Evolutionary conservation across 2,113 vertebrate genomes (phyloP), one percentile per base, ranked within the genome.

Genomic region (Lepus europaeus): DNA sequence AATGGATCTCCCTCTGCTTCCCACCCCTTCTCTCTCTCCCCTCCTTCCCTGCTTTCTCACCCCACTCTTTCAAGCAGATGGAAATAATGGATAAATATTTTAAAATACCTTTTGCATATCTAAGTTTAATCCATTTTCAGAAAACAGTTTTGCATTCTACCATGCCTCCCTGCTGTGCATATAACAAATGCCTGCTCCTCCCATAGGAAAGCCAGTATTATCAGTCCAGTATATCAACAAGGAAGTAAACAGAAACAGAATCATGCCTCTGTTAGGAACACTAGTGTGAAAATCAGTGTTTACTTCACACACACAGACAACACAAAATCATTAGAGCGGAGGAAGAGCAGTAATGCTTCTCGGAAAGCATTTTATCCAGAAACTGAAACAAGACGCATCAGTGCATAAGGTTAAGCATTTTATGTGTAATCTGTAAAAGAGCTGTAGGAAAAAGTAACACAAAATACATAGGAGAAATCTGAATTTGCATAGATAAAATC

Each of bases 221-320:
- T 74, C 72, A 45, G 27, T 51, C 87, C 29, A 88, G 87, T 89
- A 45, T 39, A 77, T 49, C 76, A 93, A 89, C 70, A 87, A 80
- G 77, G 93, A 96, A 94, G 95, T 93, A 96, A 96, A 96, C 39
- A 97, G 92, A 80, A 97, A 81, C 59, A 74, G 36, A 45, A 88
- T 89, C 93, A 66, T 94, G 29, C 17, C 22, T 74, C 36, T 63
- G 4, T 95, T 95, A 72, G 92, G 79, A 94, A 20, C 9, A 84
- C 63, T 16, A 51, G 77, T 61, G 56, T 66, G 78, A 73, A 96
- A 97, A 97, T 96, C 82, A 95, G 45, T 90, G 81, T 81, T 96
- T 95, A 77, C 61, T 64, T 96, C 97, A 88, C 96, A 68, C 51
- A 90, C 74, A 19, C 90, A 73, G 45, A 45, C 45, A 45, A 45